A percentile compares a stretch with the other conserved stretches of the same genome.
Conservation (phyloP, 2,113 vertebrate genomes). For the Otocyon megalotis region DNA sequence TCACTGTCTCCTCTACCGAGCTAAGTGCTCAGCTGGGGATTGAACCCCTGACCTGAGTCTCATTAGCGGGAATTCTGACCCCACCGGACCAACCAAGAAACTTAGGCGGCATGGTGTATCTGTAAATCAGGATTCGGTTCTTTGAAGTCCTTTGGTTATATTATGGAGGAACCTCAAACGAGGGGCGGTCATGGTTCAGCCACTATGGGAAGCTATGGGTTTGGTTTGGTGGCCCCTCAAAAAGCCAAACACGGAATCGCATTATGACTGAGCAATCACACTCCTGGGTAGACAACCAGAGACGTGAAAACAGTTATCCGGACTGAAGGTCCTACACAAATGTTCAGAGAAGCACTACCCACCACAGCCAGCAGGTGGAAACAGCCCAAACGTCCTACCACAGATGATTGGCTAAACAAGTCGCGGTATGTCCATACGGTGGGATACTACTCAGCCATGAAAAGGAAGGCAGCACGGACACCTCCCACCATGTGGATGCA, state of each 20-base stretch:
- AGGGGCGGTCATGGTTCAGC: not conserved
- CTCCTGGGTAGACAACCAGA: not conserved
- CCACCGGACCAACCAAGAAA: not conserved
- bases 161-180: not conserved
- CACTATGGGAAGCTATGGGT: not conserved
- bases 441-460: not conserved
- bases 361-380: not conserved
- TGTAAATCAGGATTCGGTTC: not conserved
- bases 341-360: not conserved
- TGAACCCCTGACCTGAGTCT: not conserved
- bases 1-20: not conserved
- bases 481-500: rapidly evolving
- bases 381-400: not conserved
- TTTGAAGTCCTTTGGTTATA: not conserved
- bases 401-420: not conserved
- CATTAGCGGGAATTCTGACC: not conserved
- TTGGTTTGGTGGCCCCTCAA: not conserved
- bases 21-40: not conserved
- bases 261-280: not conserved
- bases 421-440: rapidly evolving
- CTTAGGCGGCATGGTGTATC: not conserved
- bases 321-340: not conserved
- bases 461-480: not conserved
- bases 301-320: not conserved
- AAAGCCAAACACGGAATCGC: not conserved